These are phyloP conservation scores for Cyanoramphus novaezelandiae DNA, from an alignment of 2,113 vertebrate genomes.

Conservation along the genomic window DNA sequence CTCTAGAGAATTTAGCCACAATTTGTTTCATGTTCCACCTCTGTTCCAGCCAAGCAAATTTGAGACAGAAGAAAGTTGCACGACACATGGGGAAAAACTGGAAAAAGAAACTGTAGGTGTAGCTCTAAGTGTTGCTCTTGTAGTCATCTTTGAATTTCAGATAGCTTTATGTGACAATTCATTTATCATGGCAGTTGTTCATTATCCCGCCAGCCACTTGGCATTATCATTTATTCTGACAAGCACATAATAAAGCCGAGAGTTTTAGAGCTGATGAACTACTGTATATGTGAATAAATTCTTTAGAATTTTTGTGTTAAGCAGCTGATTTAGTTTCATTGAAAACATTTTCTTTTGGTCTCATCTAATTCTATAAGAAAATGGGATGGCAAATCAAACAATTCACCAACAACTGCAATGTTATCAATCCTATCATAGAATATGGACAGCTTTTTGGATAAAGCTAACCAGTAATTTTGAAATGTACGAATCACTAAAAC, in stretches of 20 bases:
- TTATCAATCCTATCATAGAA: background rate
- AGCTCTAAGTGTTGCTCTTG: background rate
- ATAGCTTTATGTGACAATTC: slow-evolving; percentile 36
- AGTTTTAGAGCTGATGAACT: slow-evolving; percentile 43
- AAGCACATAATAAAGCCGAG: slow-evolving; percentile 30
- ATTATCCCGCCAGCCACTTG: slow-evolving; percentile 55
- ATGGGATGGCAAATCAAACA: background rate
- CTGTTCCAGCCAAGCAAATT: background rate
- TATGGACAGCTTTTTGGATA: background rate
- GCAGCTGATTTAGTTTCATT: background rate
- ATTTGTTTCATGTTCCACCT: background rate
- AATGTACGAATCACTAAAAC: background rate
- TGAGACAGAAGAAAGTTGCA: background rate
- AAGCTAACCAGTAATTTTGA: background rate
- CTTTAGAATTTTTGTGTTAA: background rate
- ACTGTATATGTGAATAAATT: slow-evolving; percentile 1
- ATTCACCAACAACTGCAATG: background rate
- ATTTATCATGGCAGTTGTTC: slow-evolving; percentile 57
- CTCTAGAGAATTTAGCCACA: background rate
- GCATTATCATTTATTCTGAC: slow-evolving; percentile 63
- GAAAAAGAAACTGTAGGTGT: background rate
- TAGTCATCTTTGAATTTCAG: slow-evolving; percentile 28
- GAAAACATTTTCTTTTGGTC: background rate
- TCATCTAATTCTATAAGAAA: background rate
- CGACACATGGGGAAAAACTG: background rate